phyloP scores from a whole-genome alignment of 1,140 invertebrate species.

The Listronotus oregonensis region DNA sequence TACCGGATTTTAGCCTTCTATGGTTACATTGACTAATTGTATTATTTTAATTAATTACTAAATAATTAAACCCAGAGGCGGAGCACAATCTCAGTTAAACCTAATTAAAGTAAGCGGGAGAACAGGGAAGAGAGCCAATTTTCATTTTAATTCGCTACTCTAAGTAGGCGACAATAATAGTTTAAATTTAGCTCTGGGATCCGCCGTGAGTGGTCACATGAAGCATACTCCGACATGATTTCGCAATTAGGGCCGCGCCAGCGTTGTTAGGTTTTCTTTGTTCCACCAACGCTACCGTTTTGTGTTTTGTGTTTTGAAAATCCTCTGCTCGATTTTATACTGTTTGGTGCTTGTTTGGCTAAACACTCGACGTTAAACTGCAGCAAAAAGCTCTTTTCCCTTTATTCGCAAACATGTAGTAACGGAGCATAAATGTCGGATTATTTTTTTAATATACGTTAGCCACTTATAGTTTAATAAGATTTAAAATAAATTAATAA shows the following conservation, averaged over 20 bases:
- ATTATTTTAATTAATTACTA: slow-evolving; percentile 12
- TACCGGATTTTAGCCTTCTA: not conserved
- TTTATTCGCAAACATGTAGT: not conserved
- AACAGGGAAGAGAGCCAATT: slow-evolving; percentile 8
- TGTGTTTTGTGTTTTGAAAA: slow-evolving; percentile 5
- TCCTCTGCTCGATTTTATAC: slow-evolving; percentile 4
- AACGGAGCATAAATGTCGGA: too few species aligned
- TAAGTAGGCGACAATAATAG: slow-evolving; percentile 6
- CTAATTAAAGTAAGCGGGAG: slow-evolving; percentile 10
- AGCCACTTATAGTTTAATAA: too few species aligned
- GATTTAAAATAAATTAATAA: too few species aligned
- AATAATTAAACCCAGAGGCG: slow-evolving; percentile 11
- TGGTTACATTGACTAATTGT: not conserved
- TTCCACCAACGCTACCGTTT: not conserved
- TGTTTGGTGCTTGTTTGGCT: not conserved
- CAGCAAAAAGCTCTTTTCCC: not conserved
- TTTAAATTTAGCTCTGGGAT: not conserved
- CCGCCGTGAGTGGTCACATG: slow-evolving; percentile 5
- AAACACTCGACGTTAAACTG: not conserved
- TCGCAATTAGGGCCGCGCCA: slow-evolving; percentile 3
- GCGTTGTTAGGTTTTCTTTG: not conserved
- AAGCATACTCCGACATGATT: slow-evolving; percentile 12
- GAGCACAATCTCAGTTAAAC: slow-evolving; percentile 5
- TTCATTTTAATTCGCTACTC: slow-evolving; percentile 7
- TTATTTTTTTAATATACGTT: too few species aligned